Conservation (phyloP, 2,797 vertebrate species). For the Acanthiza pusilla region DNA sequence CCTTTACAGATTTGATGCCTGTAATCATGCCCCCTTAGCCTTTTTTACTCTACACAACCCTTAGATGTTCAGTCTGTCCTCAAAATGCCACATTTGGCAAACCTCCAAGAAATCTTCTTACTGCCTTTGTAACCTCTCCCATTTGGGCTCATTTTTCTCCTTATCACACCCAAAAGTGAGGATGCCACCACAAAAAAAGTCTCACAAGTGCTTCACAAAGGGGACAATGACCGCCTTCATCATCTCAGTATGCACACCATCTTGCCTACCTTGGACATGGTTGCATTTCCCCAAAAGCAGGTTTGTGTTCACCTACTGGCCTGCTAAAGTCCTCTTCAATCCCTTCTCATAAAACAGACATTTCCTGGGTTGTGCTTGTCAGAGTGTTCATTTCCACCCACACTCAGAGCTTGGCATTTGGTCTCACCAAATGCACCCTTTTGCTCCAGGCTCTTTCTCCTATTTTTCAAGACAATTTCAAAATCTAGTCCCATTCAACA, state of each 20-base stretch:
- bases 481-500: background rate
- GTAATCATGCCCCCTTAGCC: background rate
- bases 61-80: background rate
- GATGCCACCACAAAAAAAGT: background rate
- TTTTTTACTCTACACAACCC: background rate
- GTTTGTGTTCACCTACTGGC: background rate
- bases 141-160: background rate
- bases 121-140: background rate
- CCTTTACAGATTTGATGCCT: background rate
- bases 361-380: background rate
- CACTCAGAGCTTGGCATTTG: background rate
- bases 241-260: background rate
- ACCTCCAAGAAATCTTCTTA: background rate
- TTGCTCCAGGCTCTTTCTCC: background rate
- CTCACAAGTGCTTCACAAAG: background rate
- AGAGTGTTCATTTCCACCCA: background rate
- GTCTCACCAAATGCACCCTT: background rate
- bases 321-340: background rate
- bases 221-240: background rate
- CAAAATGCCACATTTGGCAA: background rate
- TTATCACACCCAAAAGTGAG: rapidly evolving
- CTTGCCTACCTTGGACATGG: background rate
- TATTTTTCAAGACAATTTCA: background rate
- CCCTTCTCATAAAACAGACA: background rate
- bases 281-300: background rate